Evolutionary conservation across 2,113 vertebrate genomes (phyloP).

Genomic region (Raphicerus campestris): DNA sequence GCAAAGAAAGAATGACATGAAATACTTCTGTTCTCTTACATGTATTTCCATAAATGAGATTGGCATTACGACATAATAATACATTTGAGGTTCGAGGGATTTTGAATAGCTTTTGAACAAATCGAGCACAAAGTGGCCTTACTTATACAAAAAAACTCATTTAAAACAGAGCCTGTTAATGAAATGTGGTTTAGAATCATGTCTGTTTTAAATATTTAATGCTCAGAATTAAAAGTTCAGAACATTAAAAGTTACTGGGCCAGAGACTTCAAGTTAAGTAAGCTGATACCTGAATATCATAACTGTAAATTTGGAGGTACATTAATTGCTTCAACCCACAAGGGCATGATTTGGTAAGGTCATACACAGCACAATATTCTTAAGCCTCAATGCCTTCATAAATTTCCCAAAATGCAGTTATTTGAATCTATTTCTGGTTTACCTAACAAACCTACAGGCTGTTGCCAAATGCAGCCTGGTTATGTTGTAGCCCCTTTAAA

Average conservation of each 20-base stretch:
- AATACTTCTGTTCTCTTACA: conserved; percentile 7
- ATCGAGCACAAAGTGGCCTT: conserved; percentile 45
- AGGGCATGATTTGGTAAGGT: conserved; percentile 32
- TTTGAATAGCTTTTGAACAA: conserved; percentile 59
- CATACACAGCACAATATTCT: background rate
- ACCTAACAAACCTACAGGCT: background rate
- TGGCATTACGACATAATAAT: conserved; percentile 20
- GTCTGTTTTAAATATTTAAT: conserved; percentile 59
- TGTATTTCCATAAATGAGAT: conserved; percentile 43
- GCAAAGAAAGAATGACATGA: conserved; percentile 24
- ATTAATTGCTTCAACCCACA: conserved; percentile 42
- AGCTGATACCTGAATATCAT: conserved; percentile 29
- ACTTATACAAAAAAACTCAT: conserved; percentile 47
- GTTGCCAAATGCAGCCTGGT: background rate
- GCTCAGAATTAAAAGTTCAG: conserved; percentile 47
- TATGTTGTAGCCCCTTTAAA: background rate
- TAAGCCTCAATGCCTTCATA: background rate
- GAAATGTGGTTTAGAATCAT: conserved; percentile 54
- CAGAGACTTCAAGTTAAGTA: conserved; percentile 48
- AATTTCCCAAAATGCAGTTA: conserved; percentile 26
- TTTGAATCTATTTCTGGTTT: conserved; percentile 30
- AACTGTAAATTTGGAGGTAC: conserved; percentile 20
- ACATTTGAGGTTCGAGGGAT: conserved; percentile 31
- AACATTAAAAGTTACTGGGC: conserved; percentile 43
- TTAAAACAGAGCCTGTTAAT: conserved; percentile 60